Conservation (phyloP, 2,113 vertebrate genomes). For the Hyperoodon ampullatus region DNA sequence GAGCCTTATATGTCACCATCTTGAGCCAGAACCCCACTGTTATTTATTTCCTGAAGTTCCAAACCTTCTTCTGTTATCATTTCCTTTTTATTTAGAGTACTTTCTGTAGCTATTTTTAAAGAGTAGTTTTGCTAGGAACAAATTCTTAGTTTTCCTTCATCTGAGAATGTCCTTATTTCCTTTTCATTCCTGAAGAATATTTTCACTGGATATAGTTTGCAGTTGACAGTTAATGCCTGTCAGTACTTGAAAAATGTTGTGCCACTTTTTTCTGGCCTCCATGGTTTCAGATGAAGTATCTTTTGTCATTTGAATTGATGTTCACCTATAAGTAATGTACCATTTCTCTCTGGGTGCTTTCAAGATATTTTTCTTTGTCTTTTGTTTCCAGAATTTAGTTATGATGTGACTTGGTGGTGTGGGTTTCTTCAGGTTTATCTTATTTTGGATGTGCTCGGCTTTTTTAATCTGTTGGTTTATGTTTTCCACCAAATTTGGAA, state of each 20-base stretch:
- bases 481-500: background rate
- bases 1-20: background rate
- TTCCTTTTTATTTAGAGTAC: background rate
- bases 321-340: background rate
- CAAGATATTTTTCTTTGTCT: background rate
- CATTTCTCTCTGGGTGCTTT: background rate
- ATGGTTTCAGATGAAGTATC: background rate
- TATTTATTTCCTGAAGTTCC: slow-evolving; percentile 1
- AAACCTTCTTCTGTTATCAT: background rate
- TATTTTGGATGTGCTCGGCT: background rate
- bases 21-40: background rate
- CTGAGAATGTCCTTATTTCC: background rate
- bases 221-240: background rate
- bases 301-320: background rate
- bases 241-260: too few species aligned
- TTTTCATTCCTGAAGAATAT: background rate
- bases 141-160: background rate
- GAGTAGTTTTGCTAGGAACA: background rate
- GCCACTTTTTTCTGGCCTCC: background rate
- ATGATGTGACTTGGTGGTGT: background rate
- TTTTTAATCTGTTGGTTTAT: background rate
- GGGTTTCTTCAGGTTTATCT: background rate
- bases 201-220: background rate
- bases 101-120: background rate
- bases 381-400: background rate